Evolutionary conservation across 37 sponge, comb jelly and placozoan genomes (phyloP).

Genomic region (Axinella damicornis): DNA sequence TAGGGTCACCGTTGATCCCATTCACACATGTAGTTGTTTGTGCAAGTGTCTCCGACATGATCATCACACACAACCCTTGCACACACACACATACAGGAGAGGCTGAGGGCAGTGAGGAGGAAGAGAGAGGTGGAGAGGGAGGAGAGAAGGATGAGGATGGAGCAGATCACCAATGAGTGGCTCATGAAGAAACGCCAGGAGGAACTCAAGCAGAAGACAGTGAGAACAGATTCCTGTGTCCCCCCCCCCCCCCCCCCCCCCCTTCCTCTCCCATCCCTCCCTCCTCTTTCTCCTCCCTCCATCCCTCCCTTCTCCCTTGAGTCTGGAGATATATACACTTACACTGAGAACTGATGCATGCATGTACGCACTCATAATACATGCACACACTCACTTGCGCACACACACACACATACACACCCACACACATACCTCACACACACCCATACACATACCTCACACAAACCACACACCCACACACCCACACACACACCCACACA

Average conservation of each 20-base stretch:
- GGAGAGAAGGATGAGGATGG: neutral
- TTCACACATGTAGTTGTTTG: too few relatives aligned
- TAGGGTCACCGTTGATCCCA: too few relatives aligned
- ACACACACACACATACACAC: neutral
- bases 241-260: neutral
- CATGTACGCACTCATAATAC: too few relatives aligned
- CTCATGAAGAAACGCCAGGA: constrained; percentile 16
- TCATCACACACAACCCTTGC: too few relatives aligned
- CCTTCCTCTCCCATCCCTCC: neutral
- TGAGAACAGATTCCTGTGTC: neutral
- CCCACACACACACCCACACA: neutral
- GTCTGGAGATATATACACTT: too few relatives aligned
- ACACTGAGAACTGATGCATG: too few relatives aligned
- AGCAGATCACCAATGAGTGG: constrained; percentile 14
- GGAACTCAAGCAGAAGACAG: constrained; percentile 37
- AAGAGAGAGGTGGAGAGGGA: constrained; percentile 15
- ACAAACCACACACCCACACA: neutral
- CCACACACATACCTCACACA: too few relatives aligned
- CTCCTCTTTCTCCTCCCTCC: neutral
- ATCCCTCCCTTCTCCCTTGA: neutral
- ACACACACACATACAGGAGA: neutral
- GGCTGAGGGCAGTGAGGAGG: neutral
- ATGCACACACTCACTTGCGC: neutral
- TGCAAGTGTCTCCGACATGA: too few relatives aligned
- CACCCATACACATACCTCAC: neutral